phyloP scores from a whole-genome alignment of 2,888 invertebrate species.

The Ypsolopha sequella region DNA sequence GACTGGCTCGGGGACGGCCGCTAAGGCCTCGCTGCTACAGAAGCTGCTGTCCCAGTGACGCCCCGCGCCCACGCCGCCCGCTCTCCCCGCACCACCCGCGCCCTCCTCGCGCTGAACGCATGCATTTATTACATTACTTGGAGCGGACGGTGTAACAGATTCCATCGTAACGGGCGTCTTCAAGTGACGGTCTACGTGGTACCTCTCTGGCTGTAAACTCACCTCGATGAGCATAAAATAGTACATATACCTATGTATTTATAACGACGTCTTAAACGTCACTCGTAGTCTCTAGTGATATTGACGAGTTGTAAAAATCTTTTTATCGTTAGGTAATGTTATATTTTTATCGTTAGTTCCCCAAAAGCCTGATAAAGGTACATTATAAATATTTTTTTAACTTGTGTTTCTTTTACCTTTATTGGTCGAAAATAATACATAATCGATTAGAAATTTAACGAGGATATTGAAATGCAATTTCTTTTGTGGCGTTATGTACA shows the following conservation, averaged over 20 bases:
- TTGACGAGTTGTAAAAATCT: constrained; percentile 50
- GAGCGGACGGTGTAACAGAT: constrained; percentile 20
- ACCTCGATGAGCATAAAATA: constrained; percentile 45
- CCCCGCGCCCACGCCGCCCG: constrained; percentile 12
- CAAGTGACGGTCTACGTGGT: constrained; percentile 53
- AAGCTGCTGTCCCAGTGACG: constrained; percentile 86
- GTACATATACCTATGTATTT: constrained; percentile 44
- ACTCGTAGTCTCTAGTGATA: constrained; percentile 48
- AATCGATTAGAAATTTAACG: constrained; percentile 38
- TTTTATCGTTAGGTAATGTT: constrained; percentile 27
- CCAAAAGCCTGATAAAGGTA: constrained; percentile 34
- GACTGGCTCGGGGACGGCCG: constrained; percentile 18
- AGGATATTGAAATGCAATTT: neutral
- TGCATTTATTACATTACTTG: constrained; percentile 45
- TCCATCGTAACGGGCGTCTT: constrained; percentile 34
- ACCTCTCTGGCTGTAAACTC: constrained; percentile 62
- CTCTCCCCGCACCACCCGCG: constrained; percentile 7
- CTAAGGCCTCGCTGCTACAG: constrained; percentile 86
- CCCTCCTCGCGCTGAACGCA: constrained; percentile 21
- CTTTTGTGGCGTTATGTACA: constrained; percentile 26
- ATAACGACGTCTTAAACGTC: constrained; percentile 32
- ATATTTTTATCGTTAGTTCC: constrained; percentile 32
- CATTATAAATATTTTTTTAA: constrained; percentile 34
- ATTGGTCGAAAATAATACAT: constrained; percentile 36
- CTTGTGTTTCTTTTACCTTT: constrained; percentile 25